Conservation (phyloP, 30 jellyfish, hydroid and myxozoan genomes). For the Sanderia malayensis region DNA sequence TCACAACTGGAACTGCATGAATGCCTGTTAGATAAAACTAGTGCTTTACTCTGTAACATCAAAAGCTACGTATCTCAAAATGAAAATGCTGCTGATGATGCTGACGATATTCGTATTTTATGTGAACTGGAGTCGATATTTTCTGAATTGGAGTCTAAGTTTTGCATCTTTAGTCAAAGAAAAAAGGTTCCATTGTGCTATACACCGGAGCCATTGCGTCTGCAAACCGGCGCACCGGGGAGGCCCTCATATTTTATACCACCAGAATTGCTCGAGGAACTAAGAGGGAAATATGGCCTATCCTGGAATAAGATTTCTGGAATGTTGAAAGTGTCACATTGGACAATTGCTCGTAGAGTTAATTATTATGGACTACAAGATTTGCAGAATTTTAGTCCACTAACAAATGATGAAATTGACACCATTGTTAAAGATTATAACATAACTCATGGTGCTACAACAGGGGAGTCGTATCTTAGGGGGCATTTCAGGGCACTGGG, state of each 20-base stretch:
- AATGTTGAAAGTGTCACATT: no score
- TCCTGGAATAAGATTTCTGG: conserved; percentile 10
- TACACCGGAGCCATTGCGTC: conserved; percentile 8
- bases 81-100: conserved; percentile 3
- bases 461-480: conserved; percentile 42
- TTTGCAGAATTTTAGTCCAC: no score
- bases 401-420: no score
- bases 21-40: background rate
- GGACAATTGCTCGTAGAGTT: no score
- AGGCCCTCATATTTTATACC: conserved; percentile 37
- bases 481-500: no score
- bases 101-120: background rate
- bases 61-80: background rate
- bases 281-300: no score
- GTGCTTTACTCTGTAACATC: background rate
- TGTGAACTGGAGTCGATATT: no score
- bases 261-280: no score
- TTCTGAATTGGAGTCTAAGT: background rate
- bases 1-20: conserved; percentile 2
- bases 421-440: no score
- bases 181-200: background rate
- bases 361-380: no score
- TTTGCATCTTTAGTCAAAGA: background rate
- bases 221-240: conserved; percentile 32
- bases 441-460: conserved; percentile 31